A percentile compares a stretch with the other conserved stretches of the same genome.
phyloP scores from a whole-genome alignment of 2,888 invertebrate genomes.

The Cataglyphis rosenhaueri region DNA sequence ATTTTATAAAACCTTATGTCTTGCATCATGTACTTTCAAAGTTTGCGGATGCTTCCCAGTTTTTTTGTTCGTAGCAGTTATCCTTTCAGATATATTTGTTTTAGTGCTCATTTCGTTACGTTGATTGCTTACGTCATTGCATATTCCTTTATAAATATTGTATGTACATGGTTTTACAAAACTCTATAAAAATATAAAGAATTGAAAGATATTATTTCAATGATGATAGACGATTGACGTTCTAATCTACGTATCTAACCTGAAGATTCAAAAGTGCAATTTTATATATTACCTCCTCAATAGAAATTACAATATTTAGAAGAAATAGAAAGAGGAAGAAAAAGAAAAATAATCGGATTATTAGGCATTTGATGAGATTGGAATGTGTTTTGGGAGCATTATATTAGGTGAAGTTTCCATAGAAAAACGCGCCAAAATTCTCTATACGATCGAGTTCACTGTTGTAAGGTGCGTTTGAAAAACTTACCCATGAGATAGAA shows the following conservation, averaged over 20 bases:
- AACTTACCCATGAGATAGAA: too few species aligned
- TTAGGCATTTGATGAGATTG: background rate
- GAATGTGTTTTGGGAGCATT: background rate
- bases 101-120: background rate
- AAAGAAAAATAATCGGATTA: background rate
- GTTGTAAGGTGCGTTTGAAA: background rate
- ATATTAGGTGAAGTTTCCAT: background rate
- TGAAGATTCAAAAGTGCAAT: background rate
- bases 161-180: background rate
- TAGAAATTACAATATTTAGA: background rate
- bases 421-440: background rate
- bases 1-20: slow-evolving; percentile 12
- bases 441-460: background rate
- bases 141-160: background rate
- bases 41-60: background rate
- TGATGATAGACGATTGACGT: background rate
- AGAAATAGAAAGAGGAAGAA: background rate
- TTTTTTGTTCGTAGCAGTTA: background rate
- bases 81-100: background rate
- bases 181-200: background rate
- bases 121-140: background rate
- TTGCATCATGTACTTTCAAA: background rate
- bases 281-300: background rate
- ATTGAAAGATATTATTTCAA: background rate
- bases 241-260: background rate